A percentile compares a stretch with the other conserved stretches of the same genome.
phyloP scores from a whole-genome alignment of 2,113 vertebrate genomes.

The Alethe castanea region DNA sequence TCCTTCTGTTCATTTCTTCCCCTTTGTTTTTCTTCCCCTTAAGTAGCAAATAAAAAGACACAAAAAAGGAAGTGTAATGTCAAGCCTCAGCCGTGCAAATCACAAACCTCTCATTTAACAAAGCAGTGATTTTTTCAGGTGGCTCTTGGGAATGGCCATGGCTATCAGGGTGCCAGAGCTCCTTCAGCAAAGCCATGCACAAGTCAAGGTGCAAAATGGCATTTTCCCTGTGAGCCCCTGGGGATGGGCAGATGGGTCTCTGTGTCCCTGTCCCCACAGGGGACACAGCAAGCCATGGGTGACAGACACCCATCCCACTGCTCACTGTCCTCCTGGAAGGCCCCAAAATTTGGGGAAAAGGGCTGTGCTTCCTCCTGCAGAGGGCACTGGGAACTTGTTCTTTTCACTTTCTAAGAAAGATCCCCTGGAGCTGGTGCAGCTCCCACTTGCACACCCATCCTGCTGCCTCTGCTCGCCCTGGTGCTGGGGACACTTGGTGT shows the following conservation, averaged over 20 bases:
- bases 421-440: neutral
- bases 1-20: neutral
- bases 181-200: fast-evolving
- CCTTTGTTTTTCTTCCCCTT: neutral
- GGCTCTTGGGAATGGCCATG: fast-evolving
- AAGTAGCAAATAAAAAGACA: neutral
- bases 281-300: neutral
- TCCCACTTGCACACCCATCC: fast-evolving
- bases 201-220: neutral
- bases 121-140: neutral
- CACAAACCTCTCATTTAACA: fast-evolving
- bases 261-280: fast-evolving
- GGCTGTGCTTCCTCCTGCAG: constrained; percentile 43
- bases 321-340: neutral
- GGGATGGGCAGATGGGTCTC: neutral
- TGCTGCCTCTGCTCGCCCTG: fast-evolving
- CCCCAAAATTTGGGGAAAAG: neutral
- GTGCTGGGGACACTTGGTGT: neutral
- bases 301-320: fast-evolving
- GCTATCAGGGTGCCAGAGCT: fast-evolving
- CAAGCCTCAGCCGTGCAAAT: neutral
- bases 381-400: constrained; percentile 54
- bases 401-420: neutral
- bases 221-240: neutral
- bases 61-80: neutral